Conservation (phyloP, 2,888 invertebrate genomes). For the Leptarthrus brevirostris region DNA sequence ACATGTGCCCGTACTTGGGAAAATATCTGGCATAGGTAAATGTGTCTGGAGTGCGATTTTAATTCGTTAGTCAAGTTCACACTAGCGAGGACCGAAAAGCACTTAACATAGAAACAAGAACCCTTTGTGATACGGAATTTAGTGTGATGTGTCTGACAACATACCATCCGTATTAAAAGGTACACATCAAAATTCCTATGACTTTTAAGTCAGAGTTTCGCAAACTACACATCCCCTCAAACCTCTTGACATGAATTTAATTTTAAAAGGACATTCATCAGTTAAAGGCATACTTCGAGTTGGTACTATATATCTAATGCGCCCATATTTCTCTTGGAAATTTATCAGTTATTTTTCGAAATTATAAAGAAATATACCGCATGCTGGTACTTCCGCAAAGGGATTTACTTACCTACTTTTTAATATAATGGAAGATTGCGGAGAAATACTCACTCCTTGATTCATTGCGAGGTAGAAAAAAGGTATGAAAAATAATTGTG, state of each 20-base stretch:
- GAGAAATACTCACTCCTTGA: too few relatives aligned
- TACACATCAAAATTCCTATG: neutral
- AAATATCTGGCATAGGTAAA: constrained; percentile 37
- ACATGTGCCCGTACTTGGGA: constrained; percentile 5
- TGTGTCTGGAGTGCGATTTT: constrained; percentile 26
- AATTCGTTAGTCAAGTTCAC: constrained; percentile 43
- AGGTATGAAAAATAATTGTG: neutral
- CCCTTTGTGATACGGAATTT: neutral
- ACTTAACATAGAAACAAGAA: constrained; percentile 21
- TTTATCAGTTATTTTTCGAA: constrained; percentile 17
- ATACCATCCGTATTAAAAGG: too few relatives aligned
- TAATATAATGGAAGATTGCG: too few relatives aligned
- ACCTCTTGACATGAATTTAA: constrained; percentile 14
- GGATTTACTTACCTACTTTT: constrained; percentile 23
- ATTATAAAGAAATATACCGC: constrained; percentile 24
- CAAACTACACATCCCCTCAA: neutral
- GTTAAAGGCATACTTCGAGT: neutral
- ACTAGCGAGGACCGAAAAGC: neutral
- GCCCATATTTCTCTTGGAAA: neutral
- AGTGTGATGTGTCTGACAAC: constrained; percentile 29
- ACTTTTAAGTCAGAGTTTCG: neutral
- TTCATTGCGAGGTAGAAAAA: neutral
- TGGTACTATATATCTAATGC: neutral
- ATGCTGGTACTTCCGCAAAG: neutral
- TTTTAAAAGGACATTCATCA: neutral